Percentiles rank a stretch among this genome's conserved stretches.
phyloP scores from a whole-genome alignment of 2,113 vertebrate species.

The Ancistrus triradiatus region DNA sequence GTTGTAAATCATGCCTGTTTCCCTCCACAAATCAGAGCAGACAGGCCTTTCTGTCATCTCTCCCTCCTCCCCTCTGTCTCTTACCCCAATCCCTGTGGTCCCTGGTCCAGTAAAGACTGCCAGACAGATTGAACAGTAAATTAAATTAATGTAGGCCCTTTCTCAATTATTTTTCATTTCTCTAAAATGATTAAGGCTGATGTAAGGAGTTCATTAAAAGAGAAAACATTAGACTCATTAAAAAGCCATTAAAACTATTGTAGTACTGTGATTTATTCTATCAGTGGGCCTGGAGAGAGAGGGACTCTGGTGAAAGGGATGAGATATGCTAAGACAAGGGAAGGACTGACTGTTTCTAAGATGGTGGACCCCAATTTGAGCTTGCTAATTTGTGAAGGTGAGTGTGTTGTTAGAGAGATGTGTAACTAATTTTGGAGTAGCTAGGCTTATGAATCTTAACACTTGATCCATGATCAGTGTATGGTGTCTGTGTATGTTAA shows the following conservation, averaged over 20 bases:
- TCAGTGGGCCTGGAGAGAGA: slow-evolving; percentile 60
- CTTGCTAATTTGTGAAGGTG: slow-evolving; percentile 47
- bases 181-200: slow-evolving; percentile 87
- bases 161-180: slow-evolving; percentile 85
- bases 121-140: slow-evolving; percentile 81
- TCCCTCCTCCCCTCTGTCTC: slow-evolving; percentile 4
- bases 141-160: slow-evolving; percentile 85
- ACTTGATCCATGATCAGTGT: slow-evolving; percentile 35
- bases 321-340: slow-evolving; percentile 35
- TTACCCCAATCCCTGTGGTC: slow-evolving; percentile 45
- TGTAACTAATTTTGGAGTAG: slow-evolving; percentile 9
- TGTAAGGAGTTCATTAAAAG: slow-evolving; percentile 93
- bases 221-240: slow-evolving; percentile 94
- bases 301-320: slow-evolving; percentile 53
- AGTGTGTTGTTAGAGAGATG: too few species aligned
- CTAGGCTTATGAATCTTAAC: slow-evolving; percentile 20
- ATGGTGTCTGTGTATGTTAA: slow-evolving; percentile 30
- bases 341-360: slow-evolving; percentile 35
- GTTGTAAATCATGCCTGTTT: slow-evolving; percentile 66
- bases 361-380: slow-evolving; percentile 45
- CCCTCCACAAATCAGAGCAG: slow-evolving; percentile 21
- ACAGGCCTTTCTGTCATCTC: slow-evolving; percentile 36
- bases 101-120: slow-evolving; percentile 61
- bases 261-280: slow-evolving; percentile 81
- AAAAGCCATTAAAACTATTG: slow-evolving; percentile 92